phyloP scores from a whole-genome alignment of 2,113 vertebrate species.

The Bubalus kerabau region DNA sequence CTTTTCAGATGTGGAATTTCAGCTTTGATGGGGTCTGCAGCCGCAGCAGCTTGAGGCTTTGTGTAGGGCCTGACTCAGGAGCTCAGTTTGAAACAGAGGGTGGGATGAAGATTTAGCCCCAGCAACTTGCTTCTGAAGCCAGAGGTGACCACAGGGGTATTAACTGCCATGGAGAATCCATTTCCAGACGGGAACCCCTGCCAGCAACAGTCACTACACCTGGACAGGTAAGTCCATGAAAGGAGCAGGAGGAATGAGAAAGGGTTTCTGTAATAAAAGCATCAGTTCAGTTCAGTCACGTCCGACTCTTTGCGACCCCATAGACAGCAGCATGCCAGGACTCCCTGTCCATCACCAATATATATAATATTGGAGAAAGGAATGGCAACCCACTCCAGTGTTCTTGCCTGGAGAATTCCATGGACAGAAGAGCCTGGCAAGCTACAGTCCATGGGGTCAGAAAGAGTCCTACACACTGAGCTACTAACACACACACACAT shows the following conservation, averaged over 20 bases:
- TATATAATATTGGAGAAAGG: too few species aligned
- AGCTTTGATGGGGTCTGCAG: fast-evolving
- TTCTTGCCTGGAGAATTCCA: too few species aligned
- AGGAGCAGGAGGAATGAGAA: slow-evolving; percentile 82
- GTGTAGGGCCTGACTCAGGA: fast-evolving
- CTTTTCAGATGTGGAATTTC: background rate
- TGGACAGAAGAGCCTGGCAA: too few species aligned
- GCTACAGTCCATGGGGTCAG: too few species aligned
- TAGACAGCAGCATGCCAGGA: background rate
- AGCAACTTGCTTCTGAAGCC: background rate
- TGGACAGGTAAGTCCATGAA: slow-evolving; percentile 82
- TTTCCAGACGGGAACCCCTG: slow-evolving; percentile 62
- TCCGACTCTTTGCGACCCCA: fast-evolving
- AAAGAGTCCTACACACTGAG: too few species aligned
- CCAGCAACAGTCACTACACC: slow-evolving; percentile 53
- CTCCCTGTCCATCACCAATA: too few species aligned
- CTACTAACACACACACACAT: too few species aligned
- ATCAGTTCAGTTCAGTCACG: background rate
- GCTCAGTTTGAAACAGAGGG: background rate
- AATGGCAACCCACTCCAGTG: too few species aligned
- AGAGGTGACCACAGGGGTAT: slow-evolving; percentile 53
- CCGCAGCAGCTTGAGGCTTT: background rate
- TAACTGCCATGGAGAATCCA: slow-evolving; percentile 60
- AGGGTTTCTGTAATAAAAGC: slow-evolving; percentile 83
- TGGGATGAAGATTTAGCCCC: background rate